These are phyloP conservation scores for Nibea albiflora DNA, from an alignment of 2,113 vertebrate species.

Conservation along the genomic window DNA sequence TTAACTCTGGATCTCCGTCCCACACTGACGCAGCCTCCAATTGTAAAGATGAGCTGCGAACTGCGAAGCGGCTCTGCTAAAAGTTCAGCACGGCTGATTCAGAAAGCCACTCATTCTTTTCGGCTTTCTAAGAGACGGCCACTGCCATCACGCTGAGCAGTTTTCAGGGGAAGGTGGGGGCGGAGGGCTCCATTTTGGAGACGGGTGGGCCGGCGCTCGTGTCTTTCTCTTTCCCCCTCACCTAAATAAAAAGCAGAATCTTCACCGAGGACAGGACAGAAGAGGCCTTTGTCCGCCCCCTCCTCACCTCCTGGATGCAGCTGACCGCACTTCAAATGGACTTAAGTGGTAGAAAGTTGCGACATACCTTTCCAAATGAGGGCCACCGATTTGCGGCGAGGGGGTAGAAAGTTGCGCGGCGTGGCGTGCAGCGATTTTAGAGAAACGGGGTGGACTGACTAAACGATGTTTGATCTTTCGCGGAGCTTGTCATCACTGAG, in stretches of 20 bases:
- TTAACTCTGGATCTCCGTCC: constrained; percentile 12
- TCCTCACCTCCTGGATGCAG: constrained; percentile 70
- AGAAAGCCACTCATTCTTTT: constrained; percentile 47
- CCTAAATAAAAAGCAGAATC: constrained; percentile 58
- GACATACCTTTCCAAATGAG: constrained; percentile 68
- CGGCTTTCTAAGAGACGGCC: not conserved
- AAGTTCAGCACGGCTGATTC: constrained; percentile 47
- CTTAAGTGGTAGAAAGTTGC: constrained; percentile 70
- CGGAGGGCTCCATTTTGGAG: constrained; percentile 30
- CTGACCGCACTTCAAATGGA: constrained; percentile 74
- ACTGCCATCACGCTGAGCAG: constrained; percentile 38
- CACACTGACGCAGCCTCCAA: constrained; percentile 34
- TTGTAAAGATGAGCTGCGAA: constrained; percentile 58
- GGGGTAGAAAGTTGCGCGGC: constrained; percentile 30
- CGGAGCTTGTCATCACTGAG: constrained; percentile 54
- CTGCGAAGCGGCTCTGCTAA: constrained; percentile 40
- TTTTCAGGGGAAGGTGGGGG: not conserved
- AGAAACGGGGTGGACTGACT: constrained; percentile 32
- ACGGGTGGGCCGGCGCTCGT: constrained; percentile 37
- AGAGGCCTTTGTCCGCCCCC: constrained; percentile 72
- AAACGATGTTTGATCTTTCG: constrained; percentile 59
- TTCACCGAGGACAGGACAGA: constrained; percentile 70
- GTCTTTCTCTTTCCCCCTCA: constrained; percentile 32
- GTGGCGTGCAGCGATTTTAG: constrained; percentile 15
- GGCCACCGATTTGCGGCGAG: constrained; percentile 40